Conservation (phyloP, 64 coral and sea anemone species). For the Porites lutea region DNA sequence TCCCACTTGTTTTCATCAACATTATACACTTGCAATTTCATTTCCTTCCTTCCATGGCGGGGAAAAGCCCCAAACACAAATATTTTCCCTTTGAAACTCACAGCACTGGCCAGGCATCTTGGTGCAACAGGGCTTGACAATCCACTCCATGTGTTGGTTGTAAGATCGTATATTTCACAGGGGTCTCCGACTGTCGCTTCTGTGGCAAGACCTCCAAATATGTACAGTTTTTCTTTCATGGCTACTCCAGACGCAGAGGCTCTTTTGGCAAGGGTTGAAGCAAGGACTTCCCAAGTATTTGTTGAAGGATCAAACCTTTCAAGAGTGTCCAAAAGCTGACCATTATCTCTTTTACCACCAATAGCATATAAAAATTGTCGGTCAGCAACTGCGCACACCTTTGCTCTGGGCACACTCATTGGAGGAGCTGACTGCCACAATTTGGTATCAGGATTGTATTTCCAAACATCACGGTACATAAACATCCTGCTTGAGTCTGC, state of each 20-base stretch:
- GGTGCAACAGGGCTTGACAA: background rate
- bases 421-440: background rate
- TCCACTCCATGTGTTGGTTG: background rate
- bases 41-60: too few species aligned
- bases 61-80: background rate
- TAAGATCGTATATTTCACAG: background rate
- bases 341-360: background rate
- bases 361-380: slow-evolving; percentile 2
- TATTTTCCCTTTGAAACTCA: background rate
- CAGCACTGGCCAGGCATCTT: background rate
- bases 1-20: background rate
- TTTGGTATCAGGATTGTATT: slow-evolving; percentile 12
- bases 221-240: background rate
- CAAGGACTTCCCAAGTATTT: slow-evolving; percentile 24
- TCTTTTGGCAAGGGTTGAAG: background rate
- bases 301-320: slow-evolving; percentile 41
- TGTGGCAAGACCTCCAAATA: background rate
- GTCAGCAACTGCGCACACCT: background rate
- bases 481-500: too few species aligned
- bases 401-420: background rate
- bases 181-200: background rate
- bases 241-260: background rate
- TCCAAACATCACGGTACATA: background rate
- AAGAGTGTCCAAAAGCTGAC: background rate
- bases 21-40: background rate